Conservation (phyloP, 2,113 vertebrate genomes). For the Oncorhynchus keta region DNA sequence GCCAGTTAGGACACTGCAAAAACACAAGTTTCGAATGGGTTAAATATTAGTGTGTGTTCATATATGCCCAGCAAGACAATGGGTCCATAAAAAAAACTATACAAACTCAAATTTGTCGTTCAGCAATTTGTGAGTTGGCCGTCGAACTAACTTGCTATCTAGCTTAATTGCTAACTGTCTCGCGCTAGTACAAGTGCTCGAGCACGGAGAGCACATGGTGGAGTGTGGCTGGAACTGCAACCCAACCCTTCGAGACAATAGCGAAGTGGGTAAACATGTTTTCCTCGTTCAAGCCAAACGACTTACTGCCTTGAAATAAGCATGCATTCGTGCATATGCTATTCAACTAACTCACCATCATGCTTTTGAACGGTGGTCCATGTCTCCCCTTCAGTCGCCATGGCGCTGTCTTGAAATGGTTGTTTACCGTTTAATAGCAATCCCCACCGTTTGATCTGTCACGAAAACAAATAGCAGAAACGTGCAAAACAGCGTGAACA, state of each 20-base stretch:
- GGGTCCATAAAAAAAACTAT: background rate
- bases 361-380: constrained; percentile 57
- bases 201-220: constrained; percentile 67
- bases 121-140: background rate
- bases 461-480: constrained; percentile 8
- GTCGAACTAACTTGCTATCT: background rate
- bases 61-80: constrained; percentile 9
- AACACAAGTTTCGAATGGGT: constrained; percentile 59
- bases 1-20: constrained; percentile 15
- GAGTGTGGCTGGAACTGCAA: constrained; percentile 51
- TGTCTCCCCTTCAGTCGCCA: constrained; percentile 74
- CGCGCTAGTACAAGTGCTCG: background rate
- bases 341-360: constrained; percentile 64
- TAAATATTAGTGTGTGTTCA: constrained; percentile 28
- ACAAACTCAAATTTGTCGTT: background rate
- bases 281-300: background rate
- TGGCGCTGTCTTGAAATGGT: constrained; percentile 53
- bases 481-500: background rate
- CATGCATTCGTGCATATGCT: too few relatives aligned
- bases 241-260: constrained; percentile 65
- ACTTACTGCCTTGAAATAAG: background rate
- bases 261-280: background rate
- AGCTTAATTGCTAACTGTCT: background rate
- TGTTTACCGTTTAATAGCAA: constrained; percentile 35
- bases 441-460: constrained; percentile 29